A percentile compares a stretch with the other conserved stretches of the same genome.
Conservation (phyloP, 2,797 vertebrate species). For the Muscicapa striata region DNA sequence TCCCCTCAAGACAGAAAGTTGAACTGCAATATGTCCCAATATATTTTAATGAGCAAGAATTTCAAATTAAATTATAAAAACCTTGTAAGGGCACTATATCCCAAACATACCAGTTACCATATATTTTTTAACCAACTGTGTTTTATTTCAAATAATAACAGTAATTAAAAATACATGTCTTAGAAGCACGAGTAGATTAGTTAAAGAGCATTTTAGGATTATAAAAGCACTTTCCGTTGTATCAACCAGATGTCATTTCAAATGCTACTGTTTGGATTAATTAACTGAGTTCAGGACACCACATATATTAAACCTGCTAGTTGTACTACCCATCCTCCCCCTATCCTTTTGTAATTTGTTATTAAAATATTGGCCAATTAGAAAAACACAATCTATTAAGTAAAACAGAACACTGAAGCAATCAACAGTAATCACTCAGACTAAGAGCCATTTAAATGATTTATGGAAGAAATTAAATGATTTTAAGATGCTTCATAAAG, state of each 20-base stretch:
- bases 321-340: not conserved
- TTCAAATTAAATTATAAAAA: not conserved
- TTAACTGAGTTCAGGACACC: slow-evolving; percentile 56
- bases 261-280: slow-evolving; percentile 50
- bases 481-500: slow-evolving; percentile 38
- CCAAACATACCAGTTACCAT: not conserved
- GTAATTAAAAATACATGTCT: slow-evolving; percentile 56
- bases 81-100: not conserved
- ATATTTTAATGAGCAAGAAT: not conserved
- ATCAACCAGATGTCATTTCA: slow-evolving; percentile 58
- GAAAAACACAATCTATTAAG: slow-evolving; percentile 38
- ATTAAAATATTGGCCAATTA: slow-evolving; percentile 54
- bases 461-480: slow-evolving; percentile 22
- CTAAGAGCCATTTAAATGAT: slow-evolving; percentile 38
- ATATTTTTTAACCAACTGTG: not conserved
- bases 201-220: slow-evolving; percentile 63
- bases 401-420: slow-evolving; percentile 45
- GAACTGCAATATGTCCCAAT: not conserved
- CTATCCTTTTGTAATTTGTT: slow-evolving; percentile 33
- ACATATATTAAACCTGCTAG: slow-evolving; percentile 31
- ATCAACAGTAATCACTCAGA: slow-evolving; percentile 50
- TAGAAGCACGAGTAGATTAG: slow-evolving; percentile 41
- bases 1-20: not conserved
- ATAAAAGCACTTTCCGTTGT: slow-evolving; percentile 40
- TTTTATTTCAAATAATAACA: slow-evolving; percentile 47